Base-by-base conservation (phyloP, 2,797 vertebrate species). In the Denticeps clupeoides region DNA sequence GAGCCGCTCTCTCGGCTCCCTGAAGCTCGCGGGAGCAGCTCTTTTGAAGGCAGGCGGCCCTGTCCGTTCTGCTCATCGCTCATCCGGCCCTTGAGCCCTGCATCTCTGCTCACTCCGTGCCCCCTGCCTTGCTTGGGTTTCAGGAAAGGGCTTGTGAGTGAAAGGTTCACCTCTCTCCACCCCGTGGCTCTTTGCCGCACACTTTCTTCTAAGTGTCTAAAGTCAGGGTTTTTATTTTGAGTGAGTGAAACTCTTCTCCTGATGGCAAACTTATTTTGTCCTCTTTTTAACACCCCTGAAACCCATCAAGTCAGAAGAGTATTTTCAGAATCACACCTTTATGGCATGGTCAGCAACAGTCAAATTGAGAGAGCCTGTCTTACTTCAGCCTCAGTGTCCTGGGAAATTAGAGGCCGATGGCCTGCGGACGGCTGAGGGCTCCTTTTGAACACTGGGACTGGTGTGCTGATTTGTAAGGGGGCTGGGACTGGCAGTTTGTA, bases 1-100 rank as follows among this genome's bases (percentile, higher is more conserved):
- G 70, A 78, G 78, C 72, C 71, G 69, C 28, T 31, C 64, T 51
- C 24, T 25, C 24, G 24, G 66, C 63, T 63, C 70, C 53, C 35
- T 38, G 16, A 38, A 19, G 35, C 21, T 21, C 19, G 22, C 41
- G 35, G 45, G 68, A 41, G 41, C 13, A 60, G 55, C 33, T 54
- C 72, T 67, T 66, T 51, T 27, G 51, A 55, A 58, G 49, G 27
- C 47, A 52, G 41, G 51, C 4, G 15, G 16, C 42, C 41, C 23
- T 27, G 19, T 41, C 31, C 24, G 26, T 43, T 35, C 32, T 35
- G 33, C 38, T 49, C 45, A 55, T 59, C 44, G 49, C 16, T 24
- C 43, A 29, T 53, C 25, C 28, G 13, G 16, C 33, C 37, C 35
- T 47, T 37, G 47, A 38, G 37, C 41, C 9, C 15, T 19, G 18